These are phyloP conservation scores for Mionectes olivaceus DNA, from an alignment of 2,797 vertebrate genomes.

Conservation along the genomic window DNA sequence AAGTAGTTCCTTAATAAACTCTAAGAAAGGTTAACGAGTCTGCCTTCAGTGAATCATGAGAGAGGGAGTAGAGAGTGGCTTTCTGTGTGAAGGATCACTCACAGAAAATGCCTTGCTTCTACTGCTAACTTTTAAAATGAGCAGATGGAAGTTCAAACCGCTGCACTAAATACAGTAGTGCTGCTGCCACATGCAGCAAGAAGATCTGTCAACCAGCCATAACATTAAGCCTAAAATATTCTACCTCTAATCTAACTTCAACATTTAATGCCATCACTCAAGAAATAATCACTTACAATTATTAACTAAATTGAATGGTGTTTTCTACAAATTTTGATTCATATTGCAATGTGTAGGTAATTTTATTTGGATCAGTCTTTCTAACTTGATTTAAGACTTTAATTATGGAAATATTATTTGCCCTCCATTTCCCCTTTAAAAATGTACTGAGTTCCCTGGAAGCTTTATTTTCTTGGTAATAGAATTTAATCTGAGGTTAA, in stretches of 20 bases:
- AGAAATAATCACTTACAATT: constrained; percentile 47
- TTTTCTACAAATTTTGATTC: constrained; percentile 63
- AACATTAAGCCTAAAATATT: constrained; percentile 23
- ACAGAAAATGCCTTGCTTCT: not conserved
- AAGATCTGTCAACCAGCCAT: not conserved
- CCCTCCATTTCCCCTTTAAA: constrained; percentile 59
- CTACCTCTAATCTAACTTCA: constrained; percentile 24
- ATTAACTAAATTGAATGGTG: constrained; percentile 45
- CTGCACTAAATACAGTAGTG: not conserved
- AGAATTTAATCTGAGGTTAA: constrained; percentile 64
- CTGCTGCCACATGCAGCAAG: not conserved
- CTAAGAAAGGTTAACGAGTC: constrained; percentile 28
- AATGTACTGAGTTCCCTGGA: constrained; percentile 10
- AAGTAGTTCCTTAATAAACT: constrained; percentile 19
- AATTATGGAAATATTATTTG: constrained; percentile 70
- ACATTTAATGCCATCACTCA: constrained; percentile 33
- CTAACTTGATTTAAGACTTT: constrained; percentile 70
- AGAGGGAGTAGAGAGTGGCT: not conserved
- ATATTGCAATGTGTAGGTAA: constrained; percentile 31
- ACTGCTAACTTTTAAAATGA: not conserved
- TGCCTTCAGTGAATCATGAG: constrained; percentile 11
- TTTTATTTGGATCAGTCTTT: constrained; percentile 56
- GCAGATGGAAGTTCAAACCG: not conserved
- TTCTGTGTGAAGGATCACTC: constrained; percentile 12
- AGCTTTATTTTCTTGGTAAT: constrained; percentile 64